A percentile compares a stretch with the other conserved stretches of the same genome.
Evolutionary conservation across 2,888 invertebrate species (phyloP).

Genomic region (Dendrolimus pini): DNA sequence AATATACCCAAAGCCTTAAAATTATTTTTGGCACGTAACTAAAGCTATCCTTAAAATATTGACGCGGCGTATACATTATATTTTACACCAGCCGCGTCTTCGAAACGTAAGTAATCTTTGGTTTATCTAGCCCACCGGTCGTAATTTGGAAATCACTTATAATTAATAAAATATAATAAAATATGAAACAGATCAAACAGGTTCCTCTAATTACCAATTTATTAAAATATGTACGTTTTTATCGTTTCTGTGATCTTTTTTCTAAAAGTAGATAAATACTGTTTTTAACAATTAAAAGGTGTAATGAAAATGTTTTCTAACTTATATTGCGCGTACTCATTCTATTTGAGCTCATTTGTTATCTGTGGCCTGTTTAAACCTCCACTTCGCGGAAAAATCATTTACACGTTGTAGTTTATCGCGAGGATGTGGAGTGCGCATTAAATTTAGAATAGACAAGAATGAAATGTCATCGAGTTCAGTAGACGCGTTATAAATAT

Average conservation of each 20-base stretch:
- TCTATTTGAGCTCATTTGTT: too few relatives aligned
- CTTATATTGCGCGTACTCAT: too few relatives aligned
- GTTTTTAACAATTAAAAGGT: not conserved
- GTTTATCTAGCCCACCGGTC: constrained; percentile 72
- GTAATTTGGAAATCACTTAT: constrained; percentile 44
- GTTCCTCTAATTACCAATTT: constrained; percentile 28
- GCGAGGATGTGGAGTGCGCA: too few relatives aligned
- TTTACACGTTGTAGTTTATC: too few relatives aligned
- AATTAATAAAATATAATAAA: constrained; percentile 39
- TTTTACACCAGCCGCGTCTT: constrained; percentile 59
- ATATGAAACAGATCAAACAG: constrained; percentile 51
- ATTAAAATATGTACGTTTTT: too few relatives aligned
- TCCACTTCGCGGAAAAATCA: too few relatives aligned
- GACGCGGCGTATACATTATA: constrained; percentile 53
- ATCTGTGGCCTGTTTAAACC: too few relatives aligned
- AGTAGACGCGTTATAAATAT: too few relatives aligned
- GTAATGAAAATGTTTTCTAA: too few relatives aligned
- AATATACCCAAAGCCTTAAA: constrained; percentile 46
- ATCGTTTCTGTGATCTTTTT: too few relatives aligned
- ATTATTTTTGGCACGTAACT: constrained; percentile 58
- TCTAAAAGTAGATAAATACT: not conserved
- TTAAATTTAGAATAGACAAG: too few relatives aligned
- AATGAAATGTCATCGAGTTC: too few relatives aligned
- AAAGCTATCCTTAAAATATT: constrained; percentile 23
- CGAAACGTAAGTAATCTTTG: constrained; percentile 63